Percentiles rank a stretch among this genome's conserved stretches.
phyloP scores from a whole-genome alignment of 2,888 invertebrate genomes.

The Hydropsyche betteni region DNA sequence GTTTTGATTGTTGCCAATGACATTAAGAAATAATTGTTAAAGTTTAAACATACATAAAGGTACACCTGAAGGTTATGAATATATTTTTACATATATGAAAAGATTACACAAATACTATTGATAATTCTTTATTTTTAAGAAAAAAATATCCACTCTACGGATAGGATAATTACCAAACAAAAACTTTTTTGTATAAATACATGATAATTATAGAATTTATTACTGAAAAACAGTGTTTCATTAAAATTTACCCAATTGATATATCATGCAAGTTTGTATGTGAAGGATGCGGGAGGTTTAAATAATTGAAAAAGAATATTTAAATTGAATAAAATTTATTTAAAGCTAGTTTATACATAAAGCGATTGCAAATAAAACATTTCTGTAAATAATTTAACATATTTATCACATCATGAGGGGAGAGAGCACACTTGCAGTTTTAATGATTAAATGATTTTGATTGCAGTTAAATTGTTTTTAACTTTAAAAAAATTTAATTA shows the following conservation, averaged over 20 bases:
- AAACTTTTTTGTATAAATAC: conserved; percentile 66
- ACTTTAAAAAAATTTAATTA: too few species aligned
- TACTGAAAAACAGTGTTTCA: conserved; percentile 58
- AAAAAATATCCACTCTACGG: conserved; percentile 51
- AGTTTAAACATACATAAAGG: conserved; percentile 35
- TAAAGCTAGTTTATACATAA: conserved; percentile 14
- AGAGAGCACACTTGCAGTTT: too few species aligned
- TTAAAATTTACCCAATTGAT: not conserved
- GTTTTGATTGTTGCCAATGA: conserved; percentile 30
- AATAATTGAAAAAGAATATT: too few species aligned
- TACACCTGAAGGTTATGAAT: conserved; percentile 48
- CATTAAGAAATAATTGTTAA: conserved; percentile 31
- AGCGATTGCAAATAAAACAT: conserved; percentile 21
- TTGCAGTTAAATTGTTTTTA: too few species aligned
- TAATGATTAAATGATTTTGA: too few species aligned
- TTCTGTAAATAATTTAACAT: conserved; percentile 22
- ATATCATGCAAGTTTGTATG: too few species aligned
- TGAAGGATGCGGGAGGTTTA: too few species aligned
- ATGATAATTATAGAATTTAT: conserved; percentile 71
- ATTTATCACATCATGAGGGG: conserved; percentile 7
- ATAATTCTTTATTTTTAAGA: conserved; percentile 52
- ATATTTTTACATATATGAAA: conserved; percentile 51
- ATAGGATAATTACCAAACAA: conserved; percentile 57
- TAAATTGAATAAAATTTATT: conserved; percentile 14
- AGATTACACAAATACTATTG: conserved; percentile 50